Percentiles rank a stretch among this genome's conserved stretches.
These are phyloP conservation scores for Vulpes lagopus DNA, from an alignment of 2,113 vertebrate species.

Conservation along the genomic window DNA sequence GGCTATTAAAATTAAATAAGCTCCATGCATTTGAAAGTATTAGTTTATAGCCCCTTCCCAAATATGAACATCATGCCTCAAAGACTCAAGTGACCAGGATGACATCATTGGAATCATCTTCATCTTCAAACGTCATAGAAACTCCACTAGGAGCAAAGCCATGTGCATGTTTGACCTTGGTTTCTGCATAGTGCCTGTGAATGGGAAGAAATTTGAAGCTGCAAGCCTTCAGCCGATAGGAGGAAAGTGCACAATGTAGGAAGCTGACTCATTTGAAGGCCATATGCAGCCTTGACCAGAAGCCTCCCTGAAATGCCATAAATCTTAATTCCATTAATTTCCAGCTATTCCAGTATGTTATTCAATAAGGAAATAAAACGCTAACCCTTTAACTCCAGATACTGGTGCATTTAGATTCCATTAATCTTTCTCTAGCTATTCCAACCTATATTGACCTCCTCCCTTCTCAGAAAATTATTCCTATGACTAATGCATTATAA, in stretches of 20 bases:
- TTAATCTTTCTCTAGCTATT: not conserved
- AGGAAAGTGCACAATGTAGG: not conserved
- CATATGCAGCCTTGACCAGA: not conserved
- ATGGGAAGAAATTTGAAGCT: not conserved
- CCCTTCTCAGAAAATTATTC: slow-evolving; percentile 16
- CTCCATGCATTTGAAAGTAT: slow-evolving; percentile 20
- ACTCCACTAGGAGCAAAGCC: not conserved
- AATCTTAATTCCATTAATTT: slow-evolving; percentile 17
- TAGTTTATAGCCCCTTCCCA: slow-evolving; percentile 9
- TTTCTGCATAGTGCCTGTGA: not conserved
- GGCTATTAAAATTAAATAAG: slow-evolving; percentile 60
- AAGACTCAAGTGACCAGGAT: not conserved
- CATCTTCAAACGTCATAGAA: not conserved
- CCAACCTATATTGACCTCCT: not conserved
- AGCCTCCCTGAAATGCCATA: not conserved
- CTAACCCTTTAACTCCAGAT: slow-evolving; percentile 21
- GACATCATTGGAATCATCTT: not conserved
- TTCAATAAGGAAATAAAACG: slow-evolving; percentile 18
- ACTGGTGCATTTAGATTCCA: not conserved
- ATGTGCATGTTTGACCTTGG: not conserved
- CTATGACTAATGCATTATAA: not conserved
- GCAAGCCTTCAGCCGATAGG: not conserved
- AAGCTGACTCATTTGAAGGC: not conserved
- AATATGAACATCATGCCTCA: not conserved
- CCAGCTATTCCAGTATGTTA: not conserved